phyloP scores from a whole-genome alignment of 92 coral and sea anemone genomes.

The Epizoanthus ramosus region DNA sequence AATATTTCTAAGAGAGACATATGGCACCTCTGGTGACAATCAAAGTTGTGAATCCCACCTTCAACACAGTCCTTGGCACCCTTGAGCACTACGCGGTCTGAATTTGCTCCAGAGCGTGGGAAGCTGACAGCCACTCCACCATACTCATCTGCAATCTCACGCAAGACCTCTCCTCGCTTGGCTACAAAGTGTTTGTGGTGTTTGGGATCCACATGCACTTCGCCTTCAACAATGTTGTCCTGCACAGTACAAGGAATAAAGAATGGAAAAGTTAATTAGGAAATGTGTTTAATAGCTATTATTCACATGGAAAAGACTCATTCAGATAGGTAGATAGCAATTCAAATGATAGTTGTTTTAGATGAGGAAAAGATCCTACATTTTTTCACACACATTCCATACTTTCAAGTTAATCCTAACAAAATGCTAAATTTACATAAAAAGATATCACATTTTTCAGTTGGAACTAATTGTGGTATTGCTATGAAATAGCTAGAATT shows the following conservation, averaged over 20 bases:
- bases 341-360: too few relatives aligned
- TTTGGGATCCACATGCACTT: slow-evolving; percentile 92
- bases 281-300: background rate
- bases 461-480: too few relatives aligned
- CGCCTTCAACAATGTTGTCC: slow-evolving; percentile 98
- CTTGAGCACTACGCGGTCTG: slow-evolving; percentile 94
- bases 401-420: too few relatives aligned
- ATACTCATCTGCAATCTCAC: slow-evolving; percentile 84
- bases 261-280: background rate
- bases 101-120: slow-evolving; percentile 89
- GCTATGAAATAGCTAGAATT: too few relatives aligned
- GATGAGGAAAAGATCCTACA: too few relatives aligned
- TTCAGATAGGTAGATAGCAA: too few relatives aligned
- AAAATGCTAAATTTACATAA: too few relatives aligned
- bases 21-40: background rate
- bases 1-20: background rate
- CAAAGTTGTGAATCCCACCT: slow-evolving; percentile 13
- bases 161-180: slow-evolving; percentile 91
- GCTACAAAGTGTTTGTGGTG: slow-evolving; percentile 98
- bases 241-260: slow-evolving; percentile 20
- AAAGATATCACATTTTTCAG: too few relatives aligned
- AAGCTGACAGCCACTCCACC: slow-evolving; percentile 98
- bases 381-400: too few relatives aligned
- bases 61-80: slow-evolving; percentile 98
- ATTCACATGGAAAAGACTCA: too few relatives aligned